Percentiles rank a stretch among this genome's conserved stretches.
phyloP scores from a whole-genome alignment of 2,113 vertebrate species.

The Leptosomus discolor region DNA sequence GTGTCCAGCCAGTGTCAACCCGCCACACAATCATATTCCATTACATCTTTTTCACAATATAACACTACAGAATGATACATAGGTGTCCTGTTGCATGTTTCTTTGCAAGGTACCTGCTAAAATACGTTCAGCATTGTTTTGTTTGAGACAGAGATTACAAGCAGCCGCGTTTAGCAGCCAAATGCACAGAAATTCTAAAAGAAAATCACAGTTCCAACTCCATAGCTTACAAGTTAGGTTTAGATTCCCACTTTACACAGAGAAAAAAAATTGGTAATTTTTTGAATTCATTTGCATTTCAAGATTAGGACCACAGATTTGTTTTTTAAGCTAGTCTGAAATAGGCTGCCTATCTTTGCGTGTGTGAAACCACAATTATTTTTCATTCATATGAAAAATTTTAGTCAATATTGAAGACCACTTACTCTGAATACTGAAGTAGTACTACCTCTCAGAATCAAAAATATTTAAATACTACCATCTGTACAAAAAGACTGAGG shows the following conservation, averaged over 20 bases:
- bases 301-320: neutral
- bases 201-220: too few species aligned
- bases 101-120: neutral
- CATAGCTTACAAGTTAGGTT: neutral
- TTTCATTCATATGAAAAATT: neutral
- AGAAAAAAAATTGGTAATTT: neutral
- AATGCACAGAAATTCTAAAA: neutral
- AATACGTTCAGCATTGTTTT: neutral
- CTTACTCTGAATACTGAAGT: neutral
- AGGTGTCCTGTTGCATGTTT: neutral
- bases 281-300: neutral
- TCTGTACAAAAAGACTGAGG: neutral
- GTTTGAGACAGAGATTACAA: neutral
- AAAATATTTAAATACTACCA: neutral
- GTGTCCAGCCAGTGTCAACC: neutral
- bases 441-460: neutral
- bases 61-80: fast-evolving
- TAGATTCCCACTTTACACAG: neutral
- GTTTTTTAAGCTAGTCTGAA: neutral
- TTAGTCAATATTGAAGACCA: neutral
- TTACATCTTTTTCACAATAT: neutral
- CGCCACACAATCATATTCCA: neutral
- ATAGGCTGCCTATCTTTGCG: neutral
- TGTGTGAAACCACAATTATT: neutral
- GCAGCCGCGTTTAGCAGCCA: neutral